Base-by-base conservation (phyloP, 2,888 invertebrate genomes). In the Apamea monoglypha region DNA sequence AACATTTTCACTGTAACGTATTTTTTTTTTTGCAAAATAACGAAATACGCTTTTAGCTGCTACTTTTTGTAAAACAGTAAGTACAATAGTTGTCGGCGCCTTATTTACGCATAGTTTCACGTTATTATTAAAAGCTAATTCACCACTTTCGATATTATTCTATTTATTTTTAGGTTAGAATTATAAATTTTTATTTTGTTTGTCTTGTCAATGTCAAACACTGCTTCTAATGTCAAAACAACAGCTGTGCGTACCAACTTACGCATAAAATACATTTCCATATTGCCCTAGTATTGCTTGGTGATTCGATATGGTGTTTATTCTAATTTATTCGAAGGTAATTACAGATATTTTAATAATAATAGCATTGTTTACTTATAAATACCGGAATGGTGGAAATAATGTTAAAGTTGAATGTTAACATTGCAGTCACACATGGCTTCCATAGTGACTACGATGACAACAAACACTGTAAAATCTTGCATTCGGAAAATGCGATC, bases 1-100 rank as follows among this genome's bases (percentile, higher is more conserved):
- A 92, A 83, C 94, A 94, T 94, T 83, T 82, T 91, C 47, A 8
- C 29, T 40, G 59, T 40, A 21, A 32, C 29, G 74, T 59, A 50
- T 64, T 53, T 59, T 79, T 81, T 29, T 21, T 2, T 25, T 80
- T 21, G 16, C 1, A 10, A 29, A 18, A 1, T 14, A 68, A n/a
- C 8, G 1, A 53, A 32, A 12, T 59, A 36, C 53, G 32, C 2
- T 14, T 16, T 12, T 16, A 64, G n/a, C 8, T 40, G 3, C 47
- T 10, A 44, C 1, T 67, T 61, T 64, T 29, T 36, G n/a, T 61
- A 50, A 36, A 56, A 47, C 25, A 63, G 47, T 63, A 40, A 12
- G 21, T 25, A 36, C 3, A 47, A 32, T 63, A 63, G 16, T 32
- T n/a, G 1, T 63, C 14, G 1, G n/a, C 5, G 14, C 18, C 21